Evolutionary conservation across 1,140 invertebrate species (phyloP), one percentile per base, ranked within the genome.

Genomic region (Pissodes strobi): DNA sequence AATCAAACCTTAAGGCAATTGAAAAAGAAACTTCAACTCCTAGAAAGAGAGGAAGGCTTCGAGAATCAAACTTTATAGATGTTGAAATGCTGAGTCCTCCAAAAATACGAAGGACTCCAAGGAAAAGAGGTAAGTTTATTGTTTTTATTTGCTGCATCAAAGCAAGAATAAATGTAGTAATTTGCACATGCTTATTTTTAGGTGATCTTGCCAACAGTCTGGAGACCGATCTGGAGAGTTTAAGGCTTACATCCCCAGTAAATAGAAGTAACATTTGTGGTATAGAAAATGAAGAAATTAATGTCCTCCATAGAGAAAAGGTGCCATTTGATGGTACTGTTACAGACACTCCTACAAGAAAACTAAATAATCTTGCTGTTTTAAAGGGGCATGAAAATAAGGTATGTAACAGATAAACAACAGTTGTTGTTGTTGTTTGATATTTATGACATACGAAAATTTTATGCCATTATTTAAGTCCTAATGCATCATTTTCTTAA

Each of bases 41-140:
- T 12, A 38, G 27, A 23, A 61, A 61, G 43, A 6, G 59, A 22
- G 13, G 1, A 2, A 51, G 48, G 21, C 22, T 48, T 10, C 1
- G 6, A 52, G 38, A 48, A 22, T 3, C 3, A 2, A 34, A 21
- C 9, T 8, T 8, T 6, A 8, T 34, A 15, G 27, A 51, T 51
- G 2, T 4, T 18, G 34, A 48, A 49, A 48, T 59, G 43, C 0
- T 19, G 6, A 61, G 59, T 27, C 59, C 59, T 0, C 23, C 39
- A 13, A 67, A 66, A 21, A 48, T 8, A 15, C n/a, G 17, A 13
- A 56, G 23, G 3, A 58, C 55, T 17, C 39, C 59, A 1, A 30
- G 51, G 30, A 61, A 59, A 34, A 22, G 10, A n/a, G 12, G 51
- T 55, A 60, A 48, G 52, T 27, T n/a, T n/a, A n/a, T n/a, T n/a